Evolutionary conservation across 2,797 vertebrate species (phyloP).

Genomic region (Cirrhinus mrigala): DNA sequence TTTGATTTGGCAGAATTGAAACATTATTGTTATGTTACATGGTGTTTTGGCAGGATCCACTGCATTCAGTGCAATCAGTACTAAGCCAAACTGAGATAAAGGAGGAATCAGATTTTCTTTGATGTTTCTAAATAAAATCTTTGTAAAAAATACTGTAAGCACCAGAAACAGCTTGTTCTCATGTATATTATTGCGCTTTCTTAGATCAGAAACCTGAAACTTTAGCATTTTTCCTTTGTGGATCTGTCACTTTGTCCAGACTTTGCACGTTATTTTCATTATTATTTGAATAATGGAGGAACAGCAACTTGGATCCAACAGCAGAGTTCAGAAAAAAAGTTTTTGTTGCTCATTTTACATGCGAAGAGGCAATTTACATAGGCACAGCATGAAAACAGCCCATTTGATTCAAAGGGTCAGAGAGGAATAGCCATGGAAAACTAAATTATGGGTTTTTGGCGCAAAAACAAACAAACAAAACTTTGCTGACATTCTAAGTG

Average conservation of each 20-base stretch:
- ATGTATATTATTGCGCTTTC: neutral
- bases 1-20: neutral
- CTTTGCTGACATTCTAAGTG: slow-evolving; percentile 8
- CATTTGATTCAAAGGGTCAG: slow-evolving; percentile 9
- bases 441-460: slow-evolving; percentile 9
- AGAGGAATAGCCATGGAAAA: neutral
- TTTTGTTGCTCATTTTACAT: neutral
- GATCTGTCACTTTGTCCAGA: neutral
- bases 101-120: neutral
- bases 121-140: neutral
- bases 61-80: neutral
- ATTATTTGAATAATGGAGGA: neutral
- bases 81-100: slow-evolving; percentile 2
- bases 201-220: neutral
- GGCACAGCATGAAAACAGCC: slow-evolving; percentile 19
- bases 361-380: neutral
- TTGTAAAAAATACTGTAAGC: no score
- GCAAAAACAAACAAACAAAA: neutral
- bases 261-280: neutral
- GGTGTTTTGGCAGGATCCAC: neutral
- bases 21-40: neutral
- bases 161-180: neutral
- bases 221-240: neutral
- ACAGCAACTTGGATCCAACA: neutral
- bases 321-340: neutral